Conservation (phyloP, 2,797 vertebrate species). For the Poeciliopsis gracilis region DNA sequence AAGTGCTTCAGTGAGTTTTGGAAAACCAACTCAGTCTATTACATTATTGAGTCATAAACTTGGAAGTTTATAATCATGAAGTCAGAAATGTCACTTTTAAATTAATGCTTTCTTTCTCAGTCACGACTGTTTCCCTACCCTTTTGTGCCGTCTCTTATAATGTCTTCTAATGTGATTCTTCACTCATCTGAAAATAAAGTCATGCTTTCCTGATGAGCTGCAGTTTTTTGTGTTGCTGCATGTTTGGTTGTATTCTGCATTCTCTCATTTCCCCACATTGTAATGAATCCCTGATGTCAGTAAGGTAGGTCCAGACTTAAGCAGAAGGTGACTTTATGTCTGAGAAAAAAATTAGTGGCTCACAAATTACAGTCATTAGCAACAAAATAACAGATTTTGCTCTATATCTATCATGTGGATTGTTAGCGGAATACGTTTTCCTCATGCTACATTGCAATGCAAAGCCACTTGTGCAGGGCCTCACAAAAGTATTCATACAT, state of each 20-base stretch:
- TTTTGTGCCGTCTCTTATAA: conserved; percentile 26
- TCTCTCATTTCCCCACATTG: conserved; percentile 38
- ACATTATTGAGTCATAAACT: conserved; percentile 2
- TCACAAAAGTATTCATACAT: not conserved
- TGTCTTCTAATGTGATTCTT: conserved; percentile 70
- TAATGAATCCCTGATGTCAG: conserved; percentile 40
- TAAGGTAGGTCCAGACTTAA: conserved; percentile 41
- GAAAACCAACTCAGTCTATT: conserved; percentile 7
- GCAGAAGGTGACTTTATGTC: conserved; percentile 14
- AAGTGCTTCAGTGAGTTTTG: conserved; percentile 40
- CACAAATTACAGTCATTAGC: not conserved
- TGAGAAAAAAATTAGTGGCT: conserved; percentile 1
- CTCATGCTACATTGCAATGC: not conserved
- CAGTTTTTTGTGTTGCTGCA: conserved; percentile 56
- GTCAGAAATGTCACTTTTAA: not conserved
- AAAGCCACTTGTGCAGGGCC: not conserved
- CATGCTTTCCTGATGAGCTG: conserved; percentile 56
- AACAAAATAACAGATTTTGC: not conserved
- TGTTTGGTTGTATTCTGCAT: conserved; percentile 53
- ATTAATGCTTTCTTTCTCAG: not conserved
- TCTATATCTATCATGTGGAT: not conserved
- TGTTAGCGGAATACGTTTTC: not conserved
- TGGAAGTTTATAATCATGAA: conserved; percentile 9
- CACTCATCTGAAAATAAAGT: conserved; percentile 64
- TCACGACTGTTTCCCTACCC: conserved; percentile 24